Base-by-base conservation (phyloP, 64 coral and sea anemone species). In the Montipora efflorescens region DNA sequence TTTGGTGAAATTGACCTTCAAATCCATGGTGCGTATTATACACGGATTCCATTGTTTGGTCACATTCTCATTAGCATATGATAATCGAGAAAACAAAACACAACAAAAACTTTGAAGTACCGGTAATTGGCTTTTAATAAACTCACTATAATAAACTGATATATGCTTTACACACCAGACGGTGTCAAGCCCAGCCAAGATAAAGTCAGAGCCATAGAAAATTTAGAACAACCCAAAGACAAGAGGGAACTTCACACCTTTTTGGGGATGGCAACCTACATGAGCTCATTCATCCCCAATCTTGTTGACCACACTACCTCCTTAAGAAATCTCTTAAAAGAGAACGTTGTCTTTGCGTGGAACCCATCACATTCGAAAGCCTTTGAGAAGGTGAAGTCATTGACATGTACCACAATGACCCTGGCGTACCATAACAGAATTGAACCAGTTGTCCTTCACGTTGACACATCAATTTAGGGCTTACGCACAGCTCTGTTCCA, bases 261-360 rank as follows among this genome's bases (percentile, higher is more conserved):
- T 75, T 71, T 93, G 61, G 93, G 87, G 73, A 78, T 94, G 59
- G 93, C 48, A 55, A 89, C 72, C 20, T 83, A 90, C 79, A 52
- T 94, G 79, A 75, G 64, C 47, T 68, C 87, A 20, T 94, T 94
- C 79, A 90, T 94, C 28, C 87, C 92, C 75, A 94, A 94, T 78
- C 87, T 94, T 16, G 75, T 71, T 77, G 80, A 57, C 7, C 64
- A 68, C 23, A 89, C 92, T 72, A 76, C 76, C 43, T 87, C 92
- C 46, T 73, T 89, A 55, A 70, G 85, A 80, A 87, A 88, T 62
- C 67, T 89, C 12, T 50, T 89, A 12, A 89, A 82, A 82, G 64
- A 94, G 43, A 76, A 51, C 7, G 76, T 93, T 19, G 67, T 59
- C 49, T 64, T 52, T 76, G 77, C 67, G 20, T 94, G 78, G 77